Conservation (phyloP, 2,888 invertebrate genomes). For the Tipula lateralis region DNA sequence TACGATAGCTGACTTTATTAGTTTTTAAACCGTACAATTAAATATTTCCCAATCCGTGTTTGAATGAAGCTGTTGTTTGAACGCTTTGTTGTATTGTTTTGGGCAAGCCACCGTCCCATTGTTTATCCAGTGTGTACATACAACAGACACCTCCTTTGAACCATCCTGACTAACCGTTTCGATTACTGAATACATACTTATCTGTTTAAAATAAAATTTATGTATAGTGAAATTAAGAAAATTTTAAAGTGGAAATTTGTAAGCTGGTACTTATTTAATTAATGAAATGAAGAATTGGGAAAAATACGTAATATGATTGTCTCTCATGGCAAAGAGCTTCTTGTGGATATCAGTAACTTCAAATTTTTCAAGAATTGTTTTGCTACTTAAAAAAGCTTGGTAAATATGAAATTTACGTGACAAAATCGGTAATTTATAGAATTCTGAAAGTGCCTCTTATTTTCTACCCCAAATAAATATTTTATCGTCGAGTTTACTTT, state of each 20-base stretch:
- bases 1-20: not conserved
- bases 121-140: not conserved
- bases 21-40: not conserved
- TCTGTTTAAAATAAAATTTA: not conserved
- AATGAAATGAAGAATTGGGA: constrained; percentile 12
- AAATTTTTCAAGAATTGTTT: not conserved
- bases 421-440: too few species aligned
- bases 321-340: not conserved
- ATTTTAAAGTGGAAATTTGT: not conserved
- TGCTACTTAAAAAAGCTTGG: not conserved
- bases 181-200: not conserved
- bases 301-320: not conserved
- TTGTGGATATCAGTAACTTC: not conserved
- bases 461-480: not conserved
- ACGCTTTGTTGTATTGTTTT: not conserved
- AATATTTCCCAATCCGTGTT: not conserved
- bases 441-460: not conserved
- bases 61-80: not conserved
- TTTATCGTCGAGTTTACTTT: not conserved
- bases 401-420: not conserved
- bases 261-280: not conserved
- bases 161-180: not conserved
- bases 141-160: not conserved
- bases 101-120: not conserved
- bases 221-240: not conserved